phyloP scores from a whole-genome alignment of 2,797 vertebrate species.

The Melanotaenia pygmaea region DNA sequence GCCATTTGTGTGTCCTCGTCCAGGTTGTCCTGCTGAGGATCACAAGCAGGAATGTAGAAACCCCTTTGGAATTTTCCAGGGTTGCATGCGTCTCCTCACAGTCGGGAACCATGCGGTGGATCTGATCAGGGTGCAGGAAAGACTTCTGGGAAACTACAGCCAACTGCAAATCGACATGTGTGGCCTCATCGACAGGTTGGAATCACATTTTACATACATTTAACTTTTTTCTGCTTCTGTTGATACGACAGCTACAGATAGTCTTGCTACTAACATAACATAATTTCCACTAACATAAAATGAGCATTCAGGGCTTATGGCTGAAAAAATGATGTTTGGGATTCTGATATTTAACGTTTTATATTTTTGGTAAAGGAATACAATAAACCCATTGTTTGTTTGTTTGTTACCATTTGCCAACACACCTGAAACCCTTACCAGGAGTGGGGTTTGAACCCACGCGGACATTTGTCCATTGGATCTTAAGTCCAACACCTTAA shows the following conservation, averaged over 20 bases:
- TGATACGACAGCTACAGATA: background rate
- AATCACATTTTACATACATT: background rate
- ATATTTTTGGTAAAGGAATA: constrained; percentile 10
- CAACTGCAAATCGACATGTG: constrained; percentile 92
- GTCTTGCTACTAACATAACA: background rate
- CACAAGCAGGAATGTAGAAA: constrained; percentile 81
- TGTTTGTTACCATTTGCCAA: too few relatives aligned
- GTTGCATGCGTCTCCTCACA: constrained; percentile 89
- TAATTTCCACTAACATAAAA: background rate
- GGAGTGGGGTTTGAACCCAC: constrained; percentile 23
- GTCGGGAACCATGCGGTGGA: constrained; percentile 82
- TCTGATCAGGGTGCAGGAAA: constrained; percentile 89
- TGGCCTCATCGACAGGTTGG: constrained; percentile 92
- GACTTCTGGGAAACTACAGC: constrained; percentile 88
- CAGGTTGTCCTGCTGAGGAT: constrained; percentile 87
- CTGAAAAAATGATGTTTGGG: background rate
- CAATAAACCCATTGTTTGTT: background rate
- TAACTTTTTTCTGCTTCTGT: background rate
- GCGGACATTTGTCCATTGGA: background rate
- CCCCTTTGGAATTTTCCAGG: constrained; percentile 86
- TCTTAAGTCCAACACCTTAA: constrained; percentile 24
- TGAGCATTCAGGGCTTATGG: background rate
- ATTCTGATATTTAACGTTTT: background rate
- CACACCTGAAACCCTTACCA: background rate
- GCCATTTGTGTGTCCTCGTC: background rate